Evolutionary conservation across 2,113 vertebrate genomes (phyloP), one percentile per base, ranked within the genome.

Genomic region (Hyperoodon ampullatus): DNA sequence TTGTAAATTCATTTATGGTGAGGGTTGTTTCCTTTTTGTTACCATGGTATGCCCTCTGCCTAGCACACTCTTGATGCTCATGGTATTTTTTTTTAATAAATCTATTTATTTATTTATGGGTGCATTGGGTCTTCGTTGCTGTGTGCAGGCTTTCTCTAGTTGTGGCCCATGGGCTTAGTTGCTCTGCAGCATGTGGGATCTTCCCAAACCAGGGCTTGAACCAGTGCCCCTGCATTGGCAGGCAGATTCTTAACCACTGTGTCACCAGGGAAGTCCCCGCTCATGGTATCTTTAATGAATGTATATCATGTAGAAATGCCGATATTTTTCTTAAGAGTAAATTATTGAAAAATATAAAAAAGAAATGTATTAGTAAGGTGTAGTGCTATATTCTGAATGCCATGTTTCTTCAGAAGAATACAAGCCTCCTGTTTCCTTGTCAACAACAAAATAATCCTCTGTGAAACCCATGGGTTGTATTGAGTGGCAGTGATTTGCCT

Each of bases 401-500:
- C 66, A 0, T 35, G 12, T 83, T 82, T 97, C 12, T 55, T 6
- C 28, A 23, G 53, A 95, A 50, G 65, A 58, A 24, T 44, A 21
- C 1, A 85, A 94, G 33, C 53, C 8, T 90, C 16, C 21, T 63
- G 8, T 81, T 65, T 93, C 35, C 28, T 91, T 92, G 47, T 90
- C 35, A 92, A 87, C 63, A 96, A 63, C 28, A 23, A 77, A 77
- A 75, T 78, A 92, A 89, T 50, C 68, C 28, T 93, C 82, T 63
- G 58, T 75, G 80, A 89, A 93, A 86, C 24, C 24, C n/a, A n/a
- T 42, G 65, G 23, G 28, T 80, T 78, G 9, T 50, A 3, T 24
- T 47, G 12, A 75, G 63, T 61, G 50, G 39, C 65, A 80, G 55
- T 26, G n/a, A 87, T 66, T 47, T 65, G n/a, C 30, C 8, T 8